Percentiles rank a stretch among this genome's conserved stretches.
Conservation (phyloP, 2,888 invertebrate genomes). For the Bombylius discolor region DNA sequence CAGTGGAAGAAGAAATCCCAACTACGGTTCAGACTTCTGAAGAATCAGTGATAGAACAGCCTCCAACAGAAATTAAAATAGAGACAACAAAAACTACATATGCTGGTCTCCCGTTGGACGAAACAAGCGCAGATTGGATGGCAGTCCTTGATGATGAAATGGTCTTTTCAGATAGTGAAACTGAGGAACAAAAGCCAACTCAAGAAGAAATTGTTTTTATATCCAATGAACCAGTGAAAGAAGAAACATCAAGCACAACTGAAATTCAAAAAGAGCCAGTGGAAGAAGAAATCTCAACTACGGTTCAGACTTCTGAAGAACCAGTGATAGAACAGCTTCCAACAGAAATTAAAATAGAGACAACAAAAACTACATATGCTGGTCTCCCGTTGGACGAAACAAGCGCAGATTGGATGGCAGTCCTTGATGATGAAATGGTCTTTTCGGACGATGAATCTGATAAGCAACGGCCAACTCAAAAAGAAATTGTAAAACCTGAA, state of each 20-base stretch:
- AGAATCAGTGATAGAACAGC: conserved; percentile 11
- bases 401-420: conserved; percentile 27
- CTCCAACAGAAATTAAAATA: no score
- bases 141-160: conserved; percentile 26
- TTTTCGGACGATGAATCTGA: conserved; percentile 27
- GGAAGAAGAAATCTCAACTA: no score
- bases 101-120: conserved; percentile 25
- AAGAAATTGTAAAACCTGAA: no score
- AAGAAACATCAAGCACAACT: no score
- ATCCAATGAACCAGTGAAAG: no score
- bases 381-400: conserved; percentile 25
- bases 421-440: conserved; percentile 30
- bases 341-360: background rate
- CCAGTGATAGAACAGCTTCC: no score
- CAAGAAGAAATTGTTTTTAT: background rate
- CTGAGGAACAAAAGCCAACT: background rate
- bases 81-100: conserved; percentile 8
- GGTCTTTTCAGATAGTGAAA: conserved; percentile 14
- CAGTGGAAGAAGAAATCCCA: conserved; percentile 11
- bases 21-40: background rate
- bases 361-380: conserved; percentile 15
- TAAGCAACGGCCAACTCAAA: background rate
- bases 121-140: conserved; percentile 23
- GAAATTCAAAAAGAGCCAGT: no score
- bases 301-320: no score